Evolutionary conservation across 2,797 vertebrate genomes (phyloP).

Genomic region (Lates japonicus): DNA sequence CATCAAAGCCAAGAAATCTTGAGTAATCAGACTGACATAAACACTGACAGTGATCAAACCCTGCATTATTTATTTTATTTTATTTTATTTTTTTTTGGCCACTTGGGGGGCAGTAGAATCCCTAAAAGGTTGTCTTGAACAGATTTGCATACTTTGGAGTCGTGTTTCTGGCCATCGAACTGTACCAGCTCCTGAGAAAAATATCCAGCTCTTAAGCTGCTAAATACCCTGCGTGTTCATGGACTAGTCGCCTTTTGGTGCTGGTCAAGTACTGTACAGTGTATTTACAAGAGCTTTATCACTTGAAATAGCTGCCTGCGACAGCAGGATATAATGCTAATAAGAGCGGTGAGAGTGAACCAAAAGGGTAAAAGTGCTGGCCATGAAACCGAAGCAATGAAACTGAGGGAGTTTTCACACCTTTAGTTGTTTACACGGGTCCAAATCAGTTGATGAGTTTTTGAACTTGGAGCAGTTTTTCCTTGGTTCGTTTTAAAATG

Average conservation of each 20-base stretch:
- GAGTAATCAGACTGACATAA: neutral
- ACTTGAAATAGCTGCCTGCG: neutral
- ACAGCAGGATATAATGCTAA: no score
- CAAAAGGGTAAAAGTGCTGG: no score
- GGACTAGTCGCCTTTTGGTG: no score
- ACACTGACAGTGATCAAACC: neutral
- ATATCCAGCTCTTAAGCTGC: neutral
- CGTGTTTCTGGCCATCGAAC: neutral
- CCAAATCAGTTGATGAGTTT: no score
- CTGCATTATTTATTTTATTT: neutral
- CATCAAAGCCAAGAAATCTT: slow-evolving; percentile 11
- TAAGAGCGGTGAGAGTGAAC: no score
- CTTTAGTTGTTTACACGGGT: no score
- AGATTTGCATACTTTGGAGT: neutral
- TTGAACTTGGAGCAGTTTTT: no score
- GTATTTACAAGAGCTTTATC: neutral
- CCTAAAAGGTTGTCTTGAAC: neutral
- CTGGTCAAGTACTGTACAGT: no score
- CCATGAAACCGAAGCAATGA: no score
- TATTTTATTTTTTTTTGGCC: neutral
- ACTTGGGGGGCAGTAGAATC: neutral
- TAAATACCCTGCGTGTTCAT: neutral
- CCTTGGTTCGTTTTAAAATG: no score
- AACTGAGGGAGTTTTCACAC: no score
- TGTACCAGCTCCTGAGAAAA: neutral